Percentiles rank a stretch among this genome's conserved stretches.
phyloP scores from a whole-genome alignment of 37 sponge, comb jelly and placozoan species.

The Beroe forskalii region DNA sequence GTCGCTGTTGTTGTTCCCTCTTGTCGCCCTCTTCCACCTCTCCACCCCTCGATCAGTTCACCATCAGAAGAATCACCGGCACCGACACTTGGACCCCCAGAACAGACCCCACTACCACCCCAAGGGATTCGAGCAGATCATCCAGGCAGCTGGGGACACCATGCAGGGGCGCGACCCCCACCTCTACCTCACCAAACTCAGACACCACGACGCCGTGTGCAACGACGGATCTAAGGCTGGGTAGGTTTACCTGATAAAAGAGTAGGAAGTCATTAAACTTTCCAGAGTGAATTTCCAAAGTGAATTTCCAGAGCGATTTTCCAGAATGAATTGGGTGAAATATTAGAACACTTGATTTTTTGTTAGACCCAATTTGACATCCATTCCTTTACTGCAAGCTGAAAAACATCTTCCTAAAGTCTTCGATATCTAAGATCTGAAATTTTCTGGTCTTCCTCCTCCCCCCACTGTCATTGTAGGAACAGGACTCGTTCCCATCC shows the following conservation, averaged over 20 bases:
- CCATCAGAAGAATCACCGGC: not conserved
- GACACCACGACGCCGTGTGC: conserved; percentile 59
- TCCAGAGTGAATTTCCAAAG: no score
- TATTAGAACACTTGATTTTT: no score
- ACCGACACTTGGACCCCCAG: not conserved
- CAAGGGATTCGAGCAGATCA: not conserved
- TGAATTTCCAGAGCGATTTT: no score
- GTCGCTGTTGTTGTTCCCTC: not conserved
- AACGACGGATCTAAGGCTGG: conserved; percentile 42
- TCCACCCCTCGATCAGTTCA: not conserved
- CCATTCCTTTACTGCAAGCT: no score
- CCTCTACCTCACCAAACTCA: conserved; percentile 27
- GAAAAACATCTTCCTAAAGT: no score
- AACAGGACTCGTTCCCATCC: no score
- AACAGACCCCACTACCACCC: not conserved
- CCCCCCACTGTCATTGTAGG: no score
- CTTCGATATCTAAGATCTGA: not conserved
- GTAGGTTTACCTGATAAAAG: not conserved
- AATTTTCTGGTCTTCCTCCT: not conserved
- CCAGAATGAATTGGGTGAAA: no score
- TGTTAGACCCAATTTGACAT: no score
- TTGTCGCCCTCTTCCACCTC: not conserved
- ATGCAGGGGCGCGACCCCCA: not conserved
- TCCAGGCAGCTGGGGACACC: not conserved
- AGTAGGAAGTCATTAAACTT: no score